Conservation (phyloP, 2,888 invertebrate species). For the Atherix ibis region DNA sequence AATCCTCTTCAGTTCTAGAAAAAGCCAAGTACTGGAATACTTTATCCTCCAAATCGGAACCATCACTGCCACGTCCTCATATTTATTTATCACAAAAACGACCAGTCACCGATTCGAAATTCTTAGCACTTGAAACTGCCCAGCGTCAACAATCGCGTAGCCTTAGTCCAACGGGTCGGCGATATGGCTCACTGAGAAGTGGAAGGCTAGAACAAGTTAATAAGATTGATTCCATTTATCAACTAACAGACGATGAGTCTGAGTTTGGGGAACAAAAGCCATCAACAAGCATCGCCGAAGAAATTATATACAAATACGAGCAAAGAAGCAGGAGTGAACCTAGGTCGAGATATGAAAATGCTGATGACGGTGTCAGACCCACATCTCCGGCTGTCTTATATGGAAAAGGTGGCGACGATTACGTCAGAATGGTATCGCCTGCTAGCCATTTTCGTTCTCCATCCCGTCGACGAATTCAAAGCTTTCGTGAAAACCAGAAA, state of each 20-base stretch:
- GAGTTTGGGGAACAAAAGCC: conserved; percentile 15
- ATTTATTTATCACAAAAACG: conserved; percentile 50
- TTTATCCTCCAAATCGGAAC: conserved; percentile 37
- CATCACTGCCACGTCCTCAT: conserved; percentile 40
- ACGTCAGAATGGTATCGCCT: conserved; percentile 32
- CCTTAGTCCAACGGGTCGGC: conserved; percentile 18
- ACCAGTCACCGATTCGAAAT: conserved; percentile 57
- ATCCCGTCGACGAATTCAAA: conserved; percentile 46
- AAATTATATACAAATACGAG: conserved; percentile 29
- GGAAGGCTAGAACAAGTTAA: conserved; percentile 12
- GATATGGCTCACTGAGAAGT: conserved; percentile 4
- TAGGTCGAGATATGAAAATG: conserved; percentile 29
- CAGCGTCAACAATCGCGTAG: conserved; percentile 34
- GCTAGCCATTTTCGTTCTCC: conserved; percentile 40
- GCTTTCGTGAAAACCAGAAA: conserved; percentile 21
- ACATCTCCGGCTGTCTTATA: conserved; percentile 26
- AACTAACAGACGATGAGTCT: conserved; percentile 20
- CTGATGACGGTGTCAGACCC: conserved; percentile 33
- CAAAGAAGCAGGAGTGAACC: conserved; percentile 49
- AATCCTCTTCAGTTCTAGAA: conserved; percentile 46
- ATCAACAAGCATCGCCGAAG: conserved; percentile 27
- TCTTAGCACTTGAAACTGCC: conserved; percentile 38
- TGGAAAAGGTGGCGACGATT: conserved; percentile 10
- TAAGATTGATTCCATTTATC: conserved; percentile 13
- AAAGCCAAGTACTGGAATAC: conserved; percentile 53